A percentile compares a stretch with the other conserved stretches of the same genome.
phyloP scores from a whole-genome alignment of 2,113 vertebrate species.

The Thalassoma bifasciatum region DNA sequence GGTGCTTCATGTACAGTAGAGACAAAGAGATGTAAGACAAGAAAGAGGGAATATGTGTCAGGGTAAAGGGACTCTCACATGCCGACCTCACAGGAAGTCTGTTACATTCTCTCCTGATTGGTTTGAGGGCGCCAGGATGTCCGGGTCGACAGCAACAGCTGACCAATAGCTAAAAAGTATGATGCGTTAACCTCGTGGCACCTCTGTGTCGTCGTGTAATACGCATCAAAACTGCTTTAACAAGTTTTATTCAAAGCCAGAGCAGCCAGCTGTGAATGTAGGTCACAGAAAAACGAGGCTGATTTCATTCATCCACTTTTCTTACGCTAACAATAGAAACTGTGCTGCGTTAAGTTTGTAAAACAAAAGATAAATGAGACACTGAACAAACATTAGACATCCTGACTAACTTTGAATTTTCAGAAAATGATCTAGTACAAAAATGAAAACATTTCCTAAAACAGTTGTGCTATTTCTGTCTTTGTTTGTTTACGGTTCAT shows the following conservation, averaged over 20 bases:
- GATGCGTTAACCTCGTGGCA: background rate
- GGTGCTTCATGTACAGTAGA: background rate
- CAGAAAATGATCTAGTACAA: no score
- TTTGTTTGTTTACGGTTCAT: no score
- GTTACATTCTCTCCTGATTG: conserved; percentile 2
- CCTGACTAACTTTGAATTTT: no score
- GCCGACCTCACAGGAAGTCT: no score
- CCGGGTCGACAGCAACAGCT: conserved; percentile 5
- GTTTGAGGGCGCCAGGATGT: background rate
- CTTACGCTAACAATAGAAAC: background rate
- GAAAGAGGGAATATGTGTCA: no score
- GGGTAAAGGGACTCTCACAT: no score
- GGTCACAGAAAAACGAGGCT: background rate
- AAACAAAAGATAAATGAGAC: no score
- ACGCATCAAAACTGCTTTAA: background rate
- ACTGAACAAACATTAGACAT: no score
- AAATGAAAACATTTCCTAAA: no score
- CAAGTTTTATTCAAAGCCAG: background rate
- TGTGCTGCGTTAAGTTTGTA: background rate
- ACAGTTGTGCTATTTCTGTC: no score
- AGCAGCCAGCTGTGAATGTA: background rate
- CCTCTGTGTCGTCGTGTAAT: background rate
- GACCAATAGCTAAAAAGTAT: conserved; percentile 2
- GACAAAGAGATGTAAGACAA: conserved; percentile 24
- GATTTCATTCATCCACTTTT: background rate